A percentile compares a stretch with the other conserved stretches of the same genome.
Evolutionary conservation across 2,888 invertebrate genomes (phyloP).

Genomic region (Heliconius aoede): DNA sequence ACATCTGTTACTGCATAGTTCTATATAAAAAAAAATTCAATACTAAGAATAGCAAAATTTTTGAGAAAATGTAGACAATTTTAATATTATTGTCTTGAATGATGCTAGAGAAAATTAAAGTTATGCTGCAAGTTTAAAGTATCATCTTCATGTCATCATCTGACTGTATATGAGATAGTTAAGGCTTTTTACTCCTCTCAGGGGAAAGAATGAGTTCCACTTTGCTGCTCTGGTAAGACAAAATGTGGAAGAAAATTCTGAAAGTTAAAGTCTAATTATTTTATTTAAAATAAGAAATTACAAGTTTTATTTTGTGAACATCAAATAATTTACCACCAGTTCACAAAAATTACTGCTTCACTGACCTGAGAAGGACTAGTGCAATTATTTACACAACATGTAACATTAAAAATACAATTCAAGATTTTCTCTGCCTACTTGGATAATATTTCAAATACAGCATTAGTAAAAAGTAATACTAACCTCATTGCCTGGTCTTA

Average conservation of each 20-base stretch:
- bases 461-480: neutral
- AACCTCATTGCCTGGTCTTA: conserved; percentile 95
- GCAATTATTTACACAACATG: too few relatives aligned
- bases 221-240: too few relatives aligned
- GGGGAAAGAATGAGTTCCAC: neutral
- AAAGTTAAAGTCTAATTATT: too few relatives aligned
- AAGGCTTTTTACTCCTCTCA: too few relatives aligned
- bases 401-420: too few relatives aligned
- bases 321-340: too few relatives aligned
- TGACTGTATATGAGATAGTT: too few relatives aligned
- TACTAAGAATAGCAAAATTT: neutral
- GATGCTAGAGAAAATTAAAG: neutral
- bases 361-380: too few relatives aligned
- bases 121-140: neutral
- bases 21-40: conserved; percentile 69
- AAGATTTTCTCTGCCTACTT: too few relatives aligned
- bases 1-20: conserved; percentile 95
- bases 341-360: too few relatives aligned
- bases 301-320: too few relatives aligned
- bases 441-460: neutral
- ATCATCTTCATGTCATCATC: neutral
- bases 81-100: neutral
- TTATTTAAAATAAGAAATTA: too few relatives aligned
- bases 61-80: neutral
- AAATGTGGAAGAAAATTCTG: neutral